Evolutionary conservation across 2,797 vertebrate species (phyloP), one percentile per base, ranked within the genome.

Genomic region (Spondyliosoma cantharus): DNA sequence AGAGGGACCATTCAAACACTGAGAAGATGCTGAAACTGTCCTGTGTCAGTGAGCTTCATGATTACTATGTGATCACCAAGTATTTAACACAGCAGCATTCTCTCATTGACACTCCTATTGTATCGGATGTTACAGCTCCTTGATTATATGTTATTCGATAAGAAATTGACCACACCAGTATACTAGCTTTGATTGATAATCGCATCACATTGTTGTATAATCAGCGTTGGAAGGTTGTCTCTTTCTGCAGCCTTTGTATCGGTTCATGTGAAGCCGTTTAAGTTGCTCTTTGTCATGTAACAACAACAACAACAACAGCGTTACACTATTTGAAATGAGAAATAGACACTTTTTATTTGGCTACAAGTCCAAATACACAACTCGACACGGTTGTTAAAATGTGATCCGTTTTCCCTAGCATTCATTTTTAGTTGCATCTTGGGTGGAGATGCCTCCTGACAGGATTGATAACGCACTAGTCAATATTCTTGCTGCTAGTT

Each of bases 71-170:
- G 53, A 80, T 77, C 62, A 53, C 24, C 16, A 27, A 54, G 20
- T 57, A 29, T 11, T 37, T 37, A 37, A 11, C 8, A 37, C 37
- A 11, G 37, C 37, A 37, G 37, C 37, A 11, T 32, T 60, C n/a
- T 42, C 7, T 53, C 7, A 50, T 4, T 14, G 1, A 62, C 86
- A 87, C 80, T 82, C 78, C 71, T 71, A 3, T 76, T 66, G 49
- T 64, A 20, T 14, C 16, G 32, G 5, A 49, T 25, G 56, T 60
- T 65, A 64, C 67, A 75, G 6, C 45, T 52, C 24, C 1, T 4
- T 48, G 14, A 68, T 27, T 66, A 15, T 12, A 24, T 72, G 22
- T 78, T n/a, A 19, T 70, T 24, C 60, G 15, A 22, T 7, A 27
- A 68, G 27, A 54, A 3, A 48, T 2, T 2, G n/a, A 74, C 52